Percentiles rank a stretch among this genome's conserved stretches.
Evolutionary conservation across 1,140 invertebrate species (phyloP).

Genomic region (Ganaspis sp.): DNA sequence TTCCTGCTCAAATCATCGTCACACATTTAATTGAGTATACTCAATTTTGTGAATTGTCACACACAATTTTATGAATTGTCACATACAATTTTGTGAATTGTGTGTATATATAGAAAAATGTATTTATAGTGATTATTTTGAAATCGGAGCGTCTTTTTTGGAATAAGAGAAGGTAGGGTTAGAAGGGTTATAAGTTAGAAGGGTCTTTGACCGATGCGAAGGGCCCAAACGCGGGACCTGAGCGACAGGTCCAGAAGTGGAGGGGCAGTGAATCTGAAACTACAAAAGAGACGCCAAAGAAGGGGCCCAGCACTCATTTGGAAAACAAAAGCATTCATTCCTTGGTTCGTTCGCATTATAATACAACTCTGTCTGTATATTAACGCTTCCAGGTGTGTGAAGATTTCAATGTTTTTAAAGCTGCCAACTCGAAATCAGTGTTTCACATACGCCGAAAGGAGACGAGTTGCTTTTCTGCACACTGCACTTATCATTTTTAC

Average conservation of each 20-base stretch:
- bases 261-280: constrained; percentile 53
- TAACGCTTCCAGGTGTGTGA: constrained; percentile 44
- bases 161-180: no score
- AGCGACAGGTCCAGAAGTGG: constrained; percentile 50
- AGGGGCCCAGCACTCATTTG: constrained; percentile 63
- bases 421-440: constrained; percentile 53
- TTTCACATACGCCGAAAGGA: constrained; percentile 50
- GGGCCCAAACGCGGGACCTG: neutral
- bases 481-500: constrained; percentile 56
- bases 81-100: no score
- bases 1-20: no score
- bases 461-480: neutral
- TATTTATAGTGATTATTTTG: no score
- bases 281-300: constrained; percentile 54
- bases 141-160: no score
- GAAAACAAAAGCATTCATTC: constrained; percentile 71
- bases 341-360: constrained; percentile 48
- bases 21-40: no score
- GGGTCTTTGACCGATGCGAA: constrained; percentile 32
- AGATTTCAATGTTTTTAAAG: neutral
- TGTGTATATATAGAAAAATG: no score
- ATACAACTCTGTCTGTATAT: constrained; percentile 47
- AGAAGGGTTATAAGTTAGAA: no score
- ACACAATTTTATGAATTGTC: no score
- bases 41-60: no score